phyloP scores from a whole-genome alignment of 1,140 invertebrate species.

The Nautilus pompilius region DNA sequence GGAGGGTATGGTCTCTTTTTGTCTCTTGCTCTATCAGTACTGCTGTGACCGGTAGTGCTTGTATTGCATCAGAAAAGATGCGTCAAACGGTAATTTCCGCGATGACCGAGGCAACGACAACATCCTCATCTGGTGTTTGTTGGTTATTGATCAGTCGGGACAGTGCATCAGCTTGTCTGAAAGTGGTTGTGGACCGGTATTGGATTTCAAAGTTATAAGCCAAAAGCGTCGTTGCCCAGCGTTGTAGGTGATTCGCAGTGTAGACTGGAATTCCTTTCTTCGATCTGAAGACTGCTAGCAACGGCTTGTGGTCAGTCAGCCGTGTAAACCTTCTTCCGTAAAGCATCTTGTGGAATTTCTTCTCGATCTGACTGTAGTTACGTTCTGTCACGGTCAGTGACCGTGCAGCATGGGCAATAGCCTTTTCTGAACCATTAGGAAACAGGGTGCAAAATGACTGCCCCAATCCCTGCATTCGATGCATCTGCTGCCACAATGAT shows the following conservation, averaged over 20 bases:
- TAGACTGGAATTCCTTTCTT: constrained; percentile 42
- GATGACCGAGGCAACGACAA: too few species aligned
- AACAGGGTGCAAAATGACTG: constrained; percentile 52
- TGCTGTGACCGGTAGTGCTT: too few species aligned
- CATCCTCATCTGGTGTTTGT: too few species aligned
- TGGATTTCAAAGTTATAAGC: too few species aligned
- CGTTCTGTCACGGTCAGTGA: constrained; percentile 53
- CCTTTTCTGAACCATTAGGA: constrained; percentile 41
- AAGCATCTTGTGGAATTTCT: constrained; percentile 59
- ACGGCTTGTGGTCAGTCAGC: constrained; percentile 57
- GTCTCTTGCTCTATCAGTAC: too few species aligned
- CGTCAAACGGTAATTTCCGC: too few species aligned
- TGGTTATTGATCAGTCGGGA: too few species aligned
- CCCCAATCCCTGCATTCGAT: constrained; percentile 59
- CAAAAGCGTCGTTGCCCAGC: constrained; percentile 34
- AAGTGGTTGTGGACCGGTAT: too few species aligned
- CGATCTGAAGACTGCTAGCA: constrained; percentile 49
- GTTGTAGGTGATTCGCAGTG: constrained; percentile 34
- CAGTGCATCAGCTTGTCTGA: too few species aligned
- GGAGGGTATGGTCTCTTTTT: too few species aligned
- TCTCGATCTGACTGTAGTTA: constrained; percentile 59
- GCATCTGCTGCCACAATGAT: too few species aligned
- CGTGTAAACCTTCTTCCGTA: constrained; percentile 53
- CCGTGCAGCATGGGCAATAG: constrained; percentile 55
- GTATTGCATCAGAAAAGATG: too few species aligned